Base-by-base conservation (phyloP, 2,888 invertebrate species). In the Drosophila rubida region DNA sequence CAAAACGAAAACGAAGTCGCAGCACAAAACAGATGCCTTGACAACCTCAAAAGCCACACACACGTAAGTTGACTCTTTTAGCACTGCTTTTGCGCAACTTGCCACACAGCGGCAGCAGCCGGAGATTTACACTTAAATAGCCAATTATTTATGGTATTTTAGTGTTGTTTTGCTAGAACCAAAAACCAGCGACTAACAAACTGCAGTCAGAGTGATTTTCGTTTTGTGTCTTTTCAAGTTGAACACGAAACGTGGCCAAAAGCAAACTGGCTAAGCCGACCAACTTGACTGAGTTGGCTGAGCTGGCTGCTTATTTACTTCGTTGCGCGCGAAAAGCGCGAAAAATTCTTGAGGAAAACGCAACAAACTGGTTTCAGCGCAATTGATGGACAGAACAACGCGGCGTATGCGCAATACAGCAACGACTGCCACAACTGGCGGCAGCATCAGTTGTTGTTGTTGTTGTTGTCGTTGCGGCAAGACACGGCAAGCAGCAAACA, bases 131-230 rank as follows among this genome's bases (percentile, higher is more conserved):
- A 83, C 64, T 74, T 77, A 83, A 82, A 76, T 69, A 75, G 80
- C 74, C 84, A 84, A 81, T 82, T 87, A 87, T 85, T 87, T 87
- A 75, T 84, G 83, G 79, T 80, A 79, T 86, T 84, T 66, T 68
- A 67, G 77, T 68, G 75, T 51, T 71, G 69, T 65, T 60, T 41
- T 61, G 35, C 42, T 59, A 65, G 65, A 66, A 69, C 51, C 55
- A 46, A 66, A 63, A 62, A 35, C 32, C 51, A 64, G 13, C 63
- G 9, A 59, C 75, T 79, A 44, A 77, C 72, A 85, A 32, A 32
- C n/a, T 32, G 32, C 32, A 4, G 32, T 32, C 32, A 32, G n/a
- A n/a, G 4, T 32, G 5, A 32, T 32, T 32, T 32, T 5, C 5
- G 11, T 32, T 37, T 75, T 69, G 75, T 53, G 1, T 22, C 9